Conservation (phyloP, 2,113 vertebrate species). For the Bungarus multicinctus region DNA sequence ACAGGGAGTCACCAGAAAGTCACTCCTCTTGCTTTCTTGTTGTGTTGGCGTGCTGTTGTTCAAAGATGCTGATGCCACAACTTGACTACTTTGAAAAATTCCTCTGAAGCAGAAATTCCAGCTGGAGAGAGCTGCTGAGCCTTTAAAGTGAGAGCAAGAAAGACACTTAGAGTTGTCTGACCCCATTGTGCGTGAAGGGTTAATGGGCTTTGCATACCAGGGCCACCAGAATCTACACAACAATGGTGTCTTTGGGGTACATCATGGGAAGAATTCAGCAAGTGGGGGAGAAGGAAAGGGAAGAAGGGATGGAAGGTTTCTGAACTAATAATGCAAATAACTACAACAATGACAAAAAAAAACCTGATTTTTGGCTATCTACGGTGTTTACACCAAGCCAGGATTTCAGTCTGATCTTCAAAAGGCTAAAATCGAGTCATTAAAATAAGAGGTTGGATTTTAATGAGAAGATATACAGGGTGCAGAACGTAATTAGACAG, state of each 20-base stretch:
- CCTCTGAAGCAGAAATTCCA: conserved; percentile 33
- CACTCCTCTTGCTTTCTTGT: conserved; percentile 20
- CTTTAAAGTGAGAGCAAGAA: conserved; percentile 41
- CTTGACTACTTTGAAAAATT: conserved; percentile 20
- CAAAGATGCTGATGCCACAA: conserved; percentile 25
- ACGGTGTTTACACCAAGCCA: conserved; percentile 51
- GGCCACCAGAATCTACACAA: conserved; percentile 17
- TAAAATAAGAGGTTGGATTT: conserved; percentile 73
- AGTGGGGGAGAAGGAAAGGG: conserved; percentile 29
- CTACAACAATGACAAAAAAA: background rate
- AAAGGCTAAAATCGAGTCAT: conserved; percentile 68
- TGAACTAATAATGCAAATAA: background rate
- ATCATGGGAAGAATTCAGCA: conserved; percentile 34
- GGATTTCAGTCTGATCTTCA: conserved; percentile 65
- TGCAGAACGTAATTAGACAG: conserved; percentile 70
- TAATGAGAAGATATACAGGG: conserved; percentile 72
- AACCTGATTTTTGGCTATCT: conserved; percentile 35
- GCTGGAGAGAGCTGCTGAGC: conserved; percentile 16
- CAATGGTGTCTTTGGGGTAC: conserved; percentile 11
- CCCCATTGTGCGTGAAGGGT: background rate
- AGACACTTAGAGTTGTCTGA: background rate
- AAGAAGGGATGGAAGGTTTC: conserved; percentile 26
- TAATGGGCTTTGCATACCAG: background rate
- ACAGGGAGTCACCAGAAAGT: background rate
- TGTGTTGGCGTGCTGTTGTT: background rate